Percentiles rank a stretch among this genome's conserved stretches.
These are phyloP conservation scores for Catalaphyllia jardinei DNA, from an alignment of 64 coral and sea anemone genomes.

Conservation along the genomic window DNA sequence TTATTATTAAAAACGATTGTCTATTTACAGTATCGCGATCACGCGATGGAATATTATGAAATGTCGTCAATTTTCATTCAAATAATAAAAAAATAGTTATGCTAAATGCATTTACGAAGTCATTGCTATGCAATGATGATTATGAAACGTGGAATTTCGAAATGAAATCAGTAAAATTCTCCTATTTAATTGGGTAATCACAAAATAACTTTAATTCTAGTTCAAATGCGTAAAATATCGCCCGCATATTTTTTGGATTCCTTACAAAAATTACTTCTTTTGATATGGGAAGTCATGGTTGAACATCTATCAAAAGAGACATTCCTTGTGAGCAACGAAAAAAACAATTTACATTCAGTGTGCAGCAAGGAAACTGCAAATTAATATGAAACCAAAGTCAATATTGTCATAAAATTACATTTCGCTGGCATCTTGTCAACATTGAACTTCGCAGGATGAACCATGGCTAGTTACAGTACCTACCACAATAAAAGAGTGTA, in stretches of 20 bases:
- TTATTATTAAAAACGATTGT: background rate
- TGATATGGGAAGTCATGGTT: background rate
- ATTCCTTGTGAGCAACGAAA: background rate
- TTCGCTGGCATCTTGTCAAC: slow-evolving; percentile 11
- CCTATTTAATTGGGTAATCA: background rate
- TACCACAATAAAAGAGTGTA: background rate
- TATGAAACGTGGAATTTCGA: background rate
- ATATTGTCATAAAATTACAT: background rate
- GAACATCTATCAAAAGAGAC: background rate
- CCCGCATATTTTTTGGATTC: slow-evolving; percentile 9
- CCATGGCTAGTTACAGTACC: background rate
- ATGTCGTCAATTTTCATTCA: background rate
- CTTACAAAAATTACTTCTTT: background rate
- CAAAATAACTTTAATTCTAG: background rate
- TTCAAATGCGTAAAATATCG: background rate
- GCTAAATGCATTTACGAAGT: slow-evolving; percentile 19
- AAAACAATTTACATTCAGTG: background rate
- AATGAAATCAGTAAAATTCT: background rate
- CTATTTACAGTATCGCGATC: background rate
- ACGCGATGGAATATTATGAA: background rate
- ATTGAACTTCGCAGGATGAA: background rate
- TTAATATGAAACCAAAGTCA: background rate
- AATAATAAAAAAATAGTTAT: background rate
- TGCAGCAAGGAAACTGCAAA: background rate
- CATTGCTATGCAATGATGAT: slow-evolving; percentile 21